phyloP scores from a whole-genome alignment of 1,140 invertebrate genomes.

The Calliphora vicina region DNA sequence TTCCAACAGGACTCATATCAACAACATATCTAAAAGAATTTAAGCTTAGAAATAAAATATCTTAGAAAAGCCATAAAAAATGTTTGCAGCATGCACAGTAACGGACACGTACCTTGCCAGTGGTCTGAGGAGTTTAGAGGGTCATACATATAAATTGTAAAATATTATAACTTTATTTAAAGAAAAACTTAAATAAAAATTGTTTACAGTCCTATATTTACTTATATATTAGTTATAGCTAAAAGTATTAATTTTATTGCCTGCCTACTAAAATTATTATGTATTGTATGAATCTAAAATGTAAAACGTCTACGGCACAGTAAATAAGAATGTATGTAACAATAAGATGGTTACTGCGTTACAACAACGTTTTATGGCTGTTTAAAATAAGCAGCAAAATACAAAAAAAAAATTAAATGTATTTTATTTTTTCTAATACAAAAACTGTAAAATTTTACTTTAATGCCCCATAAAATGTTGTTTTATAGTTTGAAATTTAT shows the following conservation, averaged over 20 bases:
- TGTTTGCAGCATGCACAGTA: background rate
- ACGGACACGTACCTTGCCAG: background rate
- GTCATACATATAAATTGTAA: slow-evolving; percentile 4
- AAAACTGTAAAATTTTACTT: slow-evolving; percentile 34
- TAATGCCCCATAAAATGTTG: slow-evolving; percentile 35
- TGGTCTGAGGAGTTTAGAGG: background rate
- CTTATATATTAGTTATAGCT: slow-evolving; percentile 20
- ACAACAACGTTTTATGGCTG: slow-evolving; percentile 32
- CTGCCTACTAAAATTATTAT: slow-evolving; percentile 13
- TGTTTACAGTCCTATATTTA: background rate
- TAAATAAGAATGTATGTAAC: background rate
- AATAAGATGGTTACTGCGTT: background rate
- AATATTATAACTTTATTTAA: background rate
- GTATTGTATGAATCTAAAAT: background rate
- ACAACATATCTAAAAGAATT: background rate
- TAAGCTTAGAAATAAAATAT: background rate
- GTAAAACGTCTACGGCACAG: background rate
- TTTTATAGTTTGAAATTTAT: slow-evolving; percentile 35
- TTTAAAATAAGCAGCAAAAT: slow-evolving; percentile 7
- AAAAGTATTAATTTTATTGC: slow-evolving; percentile 33
- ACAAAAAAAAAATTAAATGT: background rate
- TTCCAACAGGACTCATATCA: background rate
- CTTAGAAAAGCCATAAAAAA: background rate
- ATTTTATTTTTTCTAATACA: slow-evolving; percentile 21
- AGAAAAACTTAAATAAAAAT: background rate